phyloP scores from a whole-genome alignment of 2,888 invertebrate species.

The Pherbina coryleti region DNA sequence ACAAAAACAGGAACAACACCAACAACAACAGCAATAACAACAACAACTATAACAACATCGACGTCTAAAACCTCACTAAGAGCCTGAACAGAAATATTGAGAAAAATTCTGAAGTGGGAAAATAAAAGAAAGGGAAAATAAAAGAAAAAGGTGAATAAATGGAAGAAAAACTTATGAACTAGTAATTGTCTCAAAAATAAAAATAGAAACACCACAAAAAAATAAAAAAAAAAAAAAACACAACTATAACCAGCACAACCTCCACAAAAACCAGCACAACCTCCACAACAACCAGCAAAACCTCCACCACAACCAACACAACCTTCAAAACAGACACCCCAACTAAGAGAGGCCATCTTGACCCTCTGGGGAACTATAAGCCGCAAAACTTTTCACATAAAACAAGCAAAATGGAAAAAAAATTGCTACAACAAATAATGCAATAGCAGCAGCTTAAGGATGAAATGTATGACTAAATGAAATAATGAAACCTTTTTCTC shows the following conservation, averaged over 20 bases:
- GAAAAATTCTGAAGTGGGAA: neutral
- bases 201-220: neutral
- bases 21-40: neutral
- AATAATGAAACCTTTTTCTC: conserved; percentile 54
- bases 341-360: neutral
- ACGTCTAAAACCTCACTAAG: neutral
- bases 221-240: neutral
- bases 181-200: neutral
- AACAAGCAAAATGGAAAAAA: conserved; percentile 29
- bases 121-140: neutral
- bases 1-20: neutral
- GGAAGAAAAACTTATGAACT: conserved; percentile 19
- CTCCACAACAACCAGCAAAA: neutral
- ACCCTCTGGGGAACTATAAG: conserved; percentile 29
- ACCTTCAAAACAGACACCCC: neutral
- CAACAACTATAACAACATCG: neutral
- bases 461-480: conserved; percentile 52
- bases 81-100: neutral
- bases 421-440: neutral
- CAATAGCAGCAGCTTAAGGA: neutral
- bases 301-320: neutral
- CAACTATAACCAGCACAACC: neutral
- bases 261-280: neutral
- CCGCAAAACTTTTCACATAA: conserved; percentile 14
- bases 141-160: neutral